These are phyloP conservation scores for Syngnathus scovelli DNA, from an alignment of 2,113 vertebrate genomes.

Conservation along the genomic window DNA sequence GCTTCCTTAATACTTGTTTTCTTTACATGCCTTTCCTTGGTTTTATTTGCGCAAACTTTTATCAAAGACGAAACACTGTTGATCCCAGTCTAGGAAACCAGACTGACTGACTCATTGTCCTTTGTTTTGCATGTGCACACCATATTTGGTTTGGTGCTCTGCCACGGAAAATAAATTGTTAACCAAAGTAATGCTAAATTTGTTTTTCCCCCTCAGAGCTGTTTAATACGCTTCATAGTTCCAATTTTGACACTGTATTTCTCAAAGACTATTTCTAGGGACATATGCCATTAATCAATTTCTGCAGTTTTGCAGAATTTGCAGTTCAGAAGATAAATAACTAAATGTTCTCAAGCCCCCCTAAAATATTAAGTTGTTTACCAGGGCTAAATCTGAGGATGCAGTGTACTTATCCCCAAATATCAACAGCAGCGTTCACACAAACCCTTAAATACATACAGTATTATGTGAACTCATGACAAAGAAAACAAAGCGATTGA, in stretches of 20 bases:
- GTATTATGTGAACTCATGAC: slow-evolving; percentile 7
- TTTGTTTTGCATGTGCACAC: slow-evolving; percentile 15
- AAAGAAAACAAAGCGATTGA: slow-evolving; percentile 22
- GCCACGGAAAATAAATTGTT: slow-evolving; percentile 1
- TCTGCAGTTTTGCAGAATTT: not conserved
- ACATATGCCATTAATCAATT: not conserved
- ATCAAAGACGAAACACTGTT: not conserved
- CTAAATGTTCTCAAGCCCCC: slow-evolving; percentile 7
- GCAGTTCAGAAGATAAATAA: too few relatives aligned
- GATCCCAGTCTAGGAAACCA: not conserved
- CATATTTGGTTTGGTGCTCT: slow-evolving; percentile 13
- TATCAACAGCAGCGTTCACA: slow-evolving; percentile 24
- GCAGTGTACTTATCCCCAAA: slow-evolving; percentile 15
- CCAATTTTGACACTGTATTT: not conserved
- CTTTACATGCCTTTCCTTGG: not conserved
- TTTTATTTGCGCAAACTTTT: not conserved
- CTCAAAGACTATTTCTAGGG: not conserved
- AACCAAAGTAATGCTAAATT: not conserved
- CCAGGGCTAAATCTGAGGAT: not conserved
- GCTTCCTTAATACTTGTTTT: not conserved
- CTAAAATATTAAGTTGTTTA: not conserved
- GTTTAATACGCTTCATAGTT: not conserved
- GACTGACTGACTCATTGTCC: slow-evolving; percentile 30
- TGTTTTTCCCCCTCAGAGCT: not conserved
- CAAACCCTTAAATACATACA: slow-evolving; percentile 3